These are phyloP conservation scores for Trididemnum miniatum DNA, from an alignment of 23 tunicate genomes.

Conservation along the genomic window DNA sequence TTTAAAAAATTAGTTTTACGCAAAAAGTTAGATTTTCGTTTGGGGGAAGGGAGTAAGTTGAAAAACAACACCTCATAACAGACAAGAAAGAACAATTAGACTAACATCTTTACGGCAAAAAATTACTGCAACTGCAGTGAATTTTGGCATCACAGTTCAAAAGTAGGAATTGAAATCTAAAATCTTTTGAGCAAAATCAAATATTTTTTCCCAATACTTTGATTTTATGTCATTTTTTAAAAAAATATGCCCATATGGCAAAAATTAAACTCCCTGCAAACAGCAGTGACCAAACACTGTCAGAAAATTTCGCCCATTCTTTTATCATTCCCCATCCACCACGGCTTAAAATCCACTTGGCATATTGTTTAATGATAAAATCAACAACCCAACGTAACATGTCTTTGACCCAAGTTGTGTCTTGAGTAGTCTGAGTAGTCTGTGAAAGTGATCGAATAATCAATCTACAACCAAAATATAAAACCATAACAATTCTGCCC, in stretches of 20 bases:
- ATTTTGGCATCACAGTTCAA: no score
- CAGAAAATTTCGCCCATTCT: conserved; percentile 29
- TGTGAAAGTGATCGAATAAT: conserved; percentile 31
- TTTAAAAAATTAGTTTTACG: no score
- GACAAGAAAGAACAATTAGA: no score
- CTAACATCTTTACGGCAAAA: no score
- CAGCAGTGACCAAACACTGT: background rate
- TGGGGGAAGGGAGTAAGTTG: no score
- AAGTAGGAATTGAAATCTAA: no score
- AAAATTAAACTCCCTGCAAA: background rate
- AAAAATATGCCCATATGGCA: conserved; percentile 4
- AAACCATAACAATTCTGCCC: conserved; percentile 78
- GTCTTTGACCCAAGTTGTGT: conserved; percentile 54
- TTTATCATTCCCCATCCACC: conserved; percentile 74
- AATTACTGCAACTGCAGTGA: no score
- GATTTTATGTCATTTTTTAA: no score
- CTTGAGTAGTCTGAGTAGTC: conserved; percentile 5
- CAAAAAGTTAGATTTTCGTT: no score
- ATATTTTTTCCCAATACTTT: no score
- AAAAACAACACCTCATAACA: no score
- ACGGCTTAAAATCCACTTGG: conserved; percentile 60
- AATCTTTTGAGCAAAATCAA: no score
- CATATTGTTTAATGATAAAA: conserved; percentile 53
- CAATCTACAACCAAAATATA: conserved; percentile 74
- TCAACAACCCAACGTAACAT: conserved; percentile 63